Percentiles rank a stretch among this genome's conserved stretches.
Evolutionary conservation across 1,140 invertebrate genomes (phyloP).

Genomic region (Callitettix versicolor): DNA sequence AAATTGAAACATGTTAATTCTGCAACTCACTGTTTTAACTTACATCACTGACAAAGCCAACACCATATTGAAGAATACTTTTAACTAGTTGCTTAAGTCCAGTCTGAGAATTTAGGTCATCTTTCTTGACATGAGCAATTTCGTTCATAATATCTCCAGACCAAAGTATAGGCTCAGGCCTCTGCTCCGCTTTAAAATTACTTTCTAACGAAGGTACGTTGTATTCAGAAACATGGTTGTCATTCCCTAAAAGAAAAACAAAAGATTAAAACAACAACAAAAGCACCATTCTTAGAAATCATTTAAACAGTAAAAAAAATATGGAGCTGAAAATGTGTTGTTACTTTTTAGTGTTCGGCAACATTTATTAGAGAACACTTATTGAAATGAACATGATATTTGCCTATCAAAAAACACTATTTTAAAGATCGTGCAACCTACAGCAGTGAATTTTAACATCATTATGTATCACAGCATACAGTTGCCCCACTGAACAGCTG

Average conservation of each 20-base stretch:
- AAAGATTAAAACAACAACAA: not conserved
- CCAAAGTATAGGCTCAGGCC: not conserved
- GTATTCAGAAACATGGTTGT: constrained; percentile 14
- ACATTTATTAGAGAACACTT: not conserved
- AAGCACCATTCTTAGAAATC: not conserved
- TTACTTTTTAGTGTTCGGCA: not conserved
- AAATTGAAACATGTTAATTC: too few relatives aligned
- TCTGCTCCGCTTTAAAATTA: not conserved
- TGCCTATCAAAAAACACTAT: not conserved
- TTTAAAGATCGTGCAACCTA: not conserved
- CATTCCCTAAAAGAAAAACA: constrained; percentile 15
- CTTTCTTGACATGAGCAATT: constrained; percentile 1
- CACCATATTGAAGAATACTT: constrained; percentile 17
- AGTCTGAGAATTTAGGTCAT: not conserved
- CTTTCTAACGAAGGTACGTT: constrained; percentile 2
- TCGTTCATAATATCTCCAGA: not conserved
- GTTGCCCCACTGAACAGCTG: too few relatives aligned
- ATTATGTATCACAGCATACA: too few relatives aligned
- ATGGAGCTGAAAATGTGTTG: not conserved
- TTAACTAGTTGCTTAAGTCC: constrained; percentile 10
- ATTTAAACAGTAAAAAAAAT: not conserved
- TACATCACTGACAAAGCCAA: constrained; percentile 18
- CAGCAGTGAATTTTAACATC: too few relatives aligned
- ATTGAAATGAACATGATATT: not conserved
- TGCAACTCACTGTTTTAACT: too few relatives aligned